These are phyloP conservation scores for Andrena dorsata DNA, from an alignment of 2,888 invertebrate genomes.

Conservation along the genomic window DNA sequence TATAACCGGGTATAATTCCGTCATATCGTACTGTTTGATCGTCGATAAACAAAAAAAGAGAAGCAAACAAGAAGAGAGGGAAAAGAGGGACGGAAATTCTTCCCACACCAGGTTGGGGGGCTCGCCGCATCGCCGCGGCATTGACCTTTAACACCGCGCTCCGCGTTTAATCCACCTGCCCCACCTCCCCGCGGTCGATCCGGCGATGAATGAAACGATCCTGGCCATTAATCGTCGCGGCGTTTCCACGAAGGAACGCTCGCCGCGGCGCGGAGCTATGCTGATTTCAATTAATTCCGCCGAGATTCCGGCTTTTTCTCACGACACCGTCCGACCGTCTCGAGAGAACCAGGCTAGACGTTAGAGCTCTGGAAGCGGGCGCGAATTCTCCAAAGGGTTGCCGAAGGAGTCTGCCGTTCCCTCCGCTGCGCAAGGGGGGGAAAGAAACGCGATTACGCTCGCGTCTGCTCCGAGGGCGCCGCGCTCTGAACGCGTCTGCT, in stretches of 20 bases:
- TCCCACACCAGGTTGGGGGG: constrained; percentile 65
- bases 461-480: constrained; percentile 44
- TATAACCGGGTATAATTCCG: constrained; percentile 52
- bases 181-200: constrained; percentile 27
- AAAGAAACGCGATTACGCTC: constrained; percentile 65
- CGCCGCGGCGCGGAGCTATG: constrained; percentile 70
- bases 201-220: constrained; percentile 74
- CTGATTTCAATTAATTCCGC: constrained; percentile 78
- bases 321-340: constrained; percentile 5
- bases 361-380: constrained; percentile 18
- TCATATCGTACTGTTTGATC: constrained; percentile 34
- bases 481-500: constrained; percentile 1
- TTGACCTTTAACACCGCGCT: constrained; percentile 69
- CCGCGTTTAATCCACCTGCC: constrained; percentile 41
- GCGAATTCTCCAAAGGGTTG: constrained; percentile 46
- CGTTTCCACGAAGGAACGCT: constrained; percentile 71
- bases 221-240: constrained; percentile 69
- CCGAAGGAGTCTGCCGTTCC: constrained; percentile 21
- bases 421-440: neutral
- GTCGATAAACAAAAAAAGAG: constrained; percentile 35
- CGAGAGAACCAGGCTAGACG: constrained; percentile 6
- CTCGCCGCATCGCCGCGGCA: constrained; percentile 62
- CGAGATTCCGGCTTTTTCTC: constrained; percentile 71
- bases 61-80: neutral
- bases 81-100: constrained; percentile 52